These are phyloP conservation scores for Melanocharis versteri DNA, from an alignment of 2,113 vertebrate genomes.

Conservation along the genomic window DNA sequence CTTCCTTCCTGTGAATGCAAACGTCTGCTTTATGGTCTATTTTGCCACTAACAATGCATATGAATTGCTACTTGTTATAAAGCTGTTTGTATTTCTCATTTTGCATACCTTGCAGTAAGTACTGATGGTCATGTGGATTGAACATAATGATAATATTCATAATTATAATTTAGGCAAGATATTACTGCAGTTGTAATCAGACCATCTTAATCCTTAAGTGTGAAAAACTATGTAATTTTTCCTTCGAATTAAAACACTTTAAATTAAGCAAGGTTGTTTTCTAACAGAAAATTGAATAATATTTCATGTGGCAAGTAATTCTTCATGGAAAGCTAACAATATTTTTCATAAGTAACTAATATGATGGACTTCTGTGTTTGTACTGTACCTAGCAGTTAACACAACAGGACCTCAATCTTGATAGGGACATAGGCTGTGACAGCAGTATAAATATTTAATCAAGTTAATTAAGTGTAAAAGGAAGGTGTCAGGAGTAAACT, in stretches of 20 bases:
- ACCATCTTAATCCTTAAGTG: background rate
- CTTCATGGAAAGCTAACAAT: background rate
- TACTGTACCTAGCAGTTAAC: background rate
- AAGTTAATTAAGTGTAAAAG: conserved; percentile 25
- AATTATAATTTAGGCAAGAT: background rate
- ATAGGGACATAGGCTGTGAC: background rate
- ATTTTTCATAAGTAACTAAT: background rate
- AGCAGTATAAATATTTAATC: conserved; percentile 47
- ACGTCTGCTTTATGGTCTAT: background rate
- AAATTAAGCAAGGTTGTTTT: background rate
- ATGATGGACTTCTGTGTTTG: background rate
- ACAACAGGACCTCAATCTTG: background rate
- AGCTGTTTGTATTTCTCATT: background rate
- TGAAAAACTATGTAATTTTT: background rate
- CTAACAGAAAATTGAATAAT: background rate
- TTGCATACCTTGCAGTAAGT: background rate
- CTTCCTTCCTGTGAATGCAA: background rate
- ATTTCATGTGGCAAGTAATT: background rate
- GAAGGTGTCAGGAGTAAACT: background rate
- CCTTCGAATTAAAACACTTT: background rate
- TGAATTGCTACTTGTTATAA: background rate
- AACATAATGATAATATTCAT: background rate
- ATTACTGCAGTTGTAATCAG: background rate
- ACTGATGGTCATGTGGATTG: background rate
- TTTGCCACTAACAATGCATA: conserved; percentile 11